Conservation (phyloP, 2,113 vertebrate species). For the Halcyon senegalensis region DNA sequence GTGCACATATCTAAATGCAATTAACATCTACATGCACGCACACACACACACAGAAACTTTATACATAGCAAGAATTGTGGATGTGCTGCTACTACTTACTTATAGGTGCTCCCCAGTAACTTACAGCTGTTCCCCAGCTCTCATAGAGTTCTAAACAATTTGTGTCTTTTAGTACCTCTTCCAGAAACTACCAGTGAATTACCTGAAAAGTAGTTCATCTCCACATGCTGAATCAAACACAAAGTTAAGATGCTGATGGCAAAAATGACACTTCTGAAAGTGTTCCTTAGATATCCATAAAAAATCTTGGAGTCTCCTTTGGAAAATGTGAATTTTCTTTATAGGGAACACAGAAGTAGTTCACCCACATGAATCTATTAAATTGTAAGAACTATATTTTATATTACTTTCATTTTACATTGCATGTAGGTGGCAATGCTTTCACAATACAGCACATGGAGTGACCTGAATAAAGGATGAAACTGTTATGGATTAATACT, state of each 20-base stretch:
- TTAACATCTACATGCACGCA: background rate
- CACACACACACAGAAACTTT: background rate
- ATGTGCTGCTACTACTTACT: background rate
- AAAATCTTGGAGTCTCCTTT: background rate
- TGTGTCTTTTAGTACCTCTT: background rate
- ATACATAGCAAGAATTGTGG: background rate
- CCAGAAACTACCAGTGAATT: background rate
- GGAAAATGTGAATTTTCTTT: background rate
- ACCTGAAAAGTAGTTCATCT: background rate
- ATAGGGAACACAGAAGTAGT: background rate
- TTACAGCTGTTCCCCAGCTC: background rate
- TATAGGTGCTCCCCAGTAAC: background rate
- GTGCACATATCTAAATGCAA: background rate
- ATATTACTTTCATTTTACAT: background rate
- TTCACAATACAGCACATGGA: background rate
- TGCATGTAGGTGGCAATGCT: background rate
- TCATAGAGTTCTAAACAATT: background rate
- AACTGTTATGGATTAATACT: background rate
- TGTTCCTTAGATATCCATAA: background rate
- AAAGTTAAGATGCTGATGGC: background rate
- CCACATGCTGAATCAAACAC: background rate
- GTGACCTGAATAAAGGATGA: slow-evolving; percentile 18
- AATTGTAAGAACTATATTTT: background rate
- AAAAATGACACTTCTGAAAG: slow-evolving; percentile 11
- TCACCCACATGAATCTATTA: background rate